phyloP scores from a whole-genome alignment of 2,113 vertebrate genomes.

The Speoplatyrhinus poulsoni region DNA sequence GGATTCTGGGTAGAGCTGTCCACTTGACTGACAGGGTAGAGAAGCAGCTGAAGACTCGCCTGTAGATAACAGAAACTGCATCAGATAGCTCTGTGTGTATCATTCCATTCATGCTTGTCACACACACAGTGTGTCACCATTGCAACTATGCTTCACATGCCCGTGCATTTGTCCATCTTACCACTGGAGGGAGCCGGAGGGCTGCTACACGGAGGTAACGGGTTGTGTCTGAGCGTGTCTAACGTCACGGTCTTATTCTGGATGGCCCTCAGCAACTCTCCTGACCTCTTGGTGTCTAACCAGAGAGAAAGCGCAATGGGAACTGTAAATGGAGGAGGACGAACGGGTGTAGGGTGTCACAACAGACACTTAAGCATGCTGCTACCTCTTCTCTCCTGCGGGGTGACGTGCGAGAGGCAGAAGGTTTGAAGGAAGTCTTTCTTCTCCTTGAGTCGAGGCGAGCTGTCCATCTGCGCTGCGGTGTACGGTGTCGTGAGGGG shows the following conservation, averaged over 20 bases:
- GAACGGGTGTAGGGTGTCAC: slow-evolving; percentile 19
- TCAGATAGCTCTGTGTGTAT: slow-evolving; percentile 1
- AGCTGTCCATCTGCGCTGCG: slow-evolving; percentile 92
- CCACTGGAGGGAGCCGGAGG: slow-evolving; percentile 74
- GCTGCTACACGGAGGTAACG: slow-evolving; percentile 78
- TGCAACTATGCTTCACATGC: background rate
- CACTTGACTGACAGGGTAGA: slow-evolving; percentile 49
- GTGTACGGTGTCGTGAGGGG: slow-evolving; percentile 88
- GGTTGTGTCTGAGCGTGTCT: slow-evolving; percentile 82
- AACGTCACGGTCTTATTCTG: slow-evolving; percentile 86
- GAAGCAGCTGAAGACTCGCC: slow-evolving; percentile 49
- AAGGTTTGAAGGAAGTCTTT: slow-evolving; percentile 94
- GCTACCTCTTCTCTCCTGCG: slow-evolving; percentile 90
- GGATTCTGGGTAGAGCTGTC: slow-evolving; percentile 57
- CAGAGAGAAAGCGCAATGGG: slow-evolving; percentile 14
- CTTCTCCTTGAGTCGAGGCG: slow-evolving; percentile 91
- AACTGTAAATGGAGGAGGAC: slow-evolving; percentile 6
- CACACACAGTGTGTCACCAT: background rate
- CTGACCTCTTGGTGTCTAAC: slow-evolving; percentile 33
- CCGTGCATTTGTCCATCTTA: slow-evolving; percentile 65
- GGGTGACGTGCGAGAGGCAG: slow-evolving; percentile 89
- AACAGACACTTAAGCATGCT: slow-evolving; percentile 14
- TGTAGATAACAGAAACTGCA: slow-evolving; percentile 26
- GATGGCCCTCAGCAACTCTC: slow-evolving; percentile 90
- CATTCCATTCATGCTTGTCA: too few relatives aligned